Evolutionary conservation across 1,140 invertebrate species (phyloP).

Genomic region (Zaprionus africanus): DNA sequence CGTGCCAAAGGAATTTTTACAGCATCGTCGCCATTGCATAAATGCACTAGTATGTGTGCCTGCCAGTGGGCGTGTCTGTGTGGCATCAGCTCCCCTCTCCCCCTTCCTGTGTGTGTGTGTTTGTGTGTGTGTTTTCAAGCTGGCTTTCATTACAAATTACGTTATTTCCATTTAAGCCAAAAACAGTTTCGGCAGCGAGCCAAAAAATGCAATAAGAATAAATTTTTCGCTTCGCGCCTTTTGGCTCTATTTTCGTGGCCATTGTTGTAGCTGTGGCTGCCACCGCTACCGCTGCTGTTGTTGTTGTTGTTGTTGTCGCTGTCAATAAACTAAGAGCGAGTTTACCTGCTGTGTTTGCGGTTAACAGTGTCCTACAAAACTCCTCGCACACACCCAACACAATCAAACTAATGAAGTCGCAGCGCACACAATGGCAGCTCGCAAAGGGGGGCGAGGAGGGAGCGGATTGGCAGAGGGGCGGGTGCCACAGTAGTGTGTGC

Average conservation of each 20-base stretch:
- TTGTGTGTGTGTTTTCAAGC: constrained; percentile 31
- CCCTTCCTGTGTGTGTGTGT: constrained; percentile 11
- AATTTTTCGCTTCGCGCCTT: constrained; percentile 44
- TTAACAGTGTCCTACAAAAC: constrained; percentile 9
- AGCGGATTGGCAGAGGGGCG: background rate
- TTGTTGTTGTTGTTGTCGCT: constrained; percentile 25
- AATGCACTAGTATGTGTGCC: constrained; percentile 33
- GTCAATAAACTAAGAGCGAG: constrained; percentile 50
- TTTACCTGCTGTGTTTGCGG: constrained; percentile 40
- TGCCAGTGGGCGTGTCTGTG: constrained; percentile 22
- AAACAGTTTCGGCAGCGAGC: constrained; percentile 28
- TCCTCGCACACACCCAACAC: constrained; percentile 2
- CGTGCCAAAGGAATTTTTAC: constrained; percentile 50
- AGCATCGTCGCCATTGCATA: constrained; percentile 46
- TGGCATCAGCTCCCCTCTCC: constrained; percentile 28
- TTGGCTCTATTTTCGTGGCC: constrained; percentile 20
- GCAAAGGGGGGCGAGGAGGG: too few species aligned
- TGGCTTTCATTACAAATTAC: constrained; percentile 77
- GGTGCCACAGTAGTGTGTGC: background rate
- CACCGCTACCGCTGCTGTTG: background rate
- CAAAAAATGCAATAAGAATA: constrained; percentile 34
- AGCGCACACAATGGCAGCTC: background rate
- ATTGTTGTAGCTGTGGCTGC: constrained; percentile 19
- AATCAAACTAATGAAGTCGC: constrained; percentile 62
- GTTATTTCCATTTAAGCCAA: constrained; percentile 70